Evolutionary conservation across 2,888 invertebrate species (phyloP), one percentile per base, ranked within the genome.

Genomic region (Drosophila rellima): DNA sequence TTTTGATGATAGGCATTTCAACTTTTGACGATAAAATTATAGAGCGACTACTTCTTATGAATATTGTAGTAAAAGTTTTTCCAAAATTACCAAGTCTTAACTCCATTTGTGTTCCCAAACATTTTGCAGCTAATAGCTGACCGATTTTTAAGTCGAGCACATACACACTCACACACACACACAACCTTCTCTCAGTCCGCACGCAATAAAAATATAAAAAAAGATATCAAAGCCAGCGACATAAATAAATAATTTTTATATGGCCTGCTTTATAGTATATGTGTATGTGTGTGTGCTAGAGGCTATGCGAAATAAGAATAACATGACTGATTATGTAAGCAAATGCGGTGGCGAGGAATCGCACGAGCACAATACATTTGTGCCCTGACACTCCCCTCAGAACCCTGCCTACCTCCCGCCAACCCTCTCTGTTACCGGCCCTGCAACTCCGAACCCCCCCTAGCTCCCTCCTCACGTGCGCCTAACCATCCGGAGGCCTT

Each of bases 241-340:
- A 83, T 83, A 85, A 88, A 88, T 85, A 86, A 78, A 84, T 74
- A 76, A 84, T 74, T 69, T 68, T 39, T 68, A 71, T 77, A 57
- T 51, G 56, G 31, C 17, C 40, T 23, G 35, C 47, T 63, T 26
- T 61, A 31, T 66, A 20, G 20, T 47, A 37, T 50, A 31, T 18
- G 15, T 37, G 33, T 63, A 15, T 63, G 54, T 66, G 31, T 51
- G n/a, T n/a, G n/a, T n/a, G n/a, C n/a, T n/a, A 37, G 45, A 50
- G 66, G 60, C 44, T 69, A 57, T 65, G 83, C 74, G 80, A 75
- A 81, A 84, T 78, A 83, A 80, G 87, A 81, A 88, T 84, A 84
- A 88, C 87, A 81, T 90, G 90, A 90, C 83, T 90, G 90, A 90
- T 89, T 90, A 82, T 90, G 85, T 90, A 87, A 88, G 82, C 79